Percentiles rank a stretch among this genome's conserved stretches.
Evolutionary conservation across 1,140 invertebrate genomes (phyloP).

Genomic region (Macrotrachela quadricornifera): DNA sequence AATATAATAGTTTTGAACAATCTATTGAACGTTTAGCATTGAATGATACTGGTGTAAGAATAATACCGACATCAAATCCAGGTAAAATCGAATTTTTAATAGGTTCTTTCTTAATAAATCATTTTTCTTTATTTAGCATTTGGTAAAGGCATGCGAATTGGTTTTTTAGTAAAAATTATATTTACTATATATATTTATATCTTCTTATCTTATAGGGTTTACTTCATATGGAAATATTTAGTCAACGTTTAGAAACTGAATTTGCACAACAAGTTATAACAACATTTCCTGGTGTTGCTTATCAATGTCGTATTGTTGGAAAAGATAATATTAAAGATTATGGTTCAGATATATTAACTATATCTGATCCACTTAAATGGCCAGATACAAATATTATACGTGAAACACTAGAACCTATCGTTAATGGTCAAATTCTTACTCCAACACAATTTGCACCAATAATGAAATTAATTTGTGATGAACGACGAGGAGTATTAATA

Average conservation of each 20-base stretch:
- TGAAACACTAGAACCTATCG: conserved; percentile 64
- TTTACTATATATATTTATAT: too few relatives aligned
- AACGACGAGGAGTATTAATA: conserved; percentile 52
- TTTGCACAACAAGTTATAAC: conserved; percentile 64
- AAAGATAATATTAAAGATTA: conserved; percentile 37
- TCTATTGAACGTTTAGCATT: conserved; percentile 70
- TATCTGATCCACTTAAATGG: conserved; percentile 37
- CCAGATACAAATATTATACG: conserved; percentile 45
- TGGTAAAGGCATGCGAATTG: conserved; percentile 68
- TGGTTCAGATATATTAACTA: conserved; percentile 42
- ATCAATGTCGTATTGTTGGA: conserved; percentile 38
- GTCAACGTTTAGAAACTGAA: conserved; percentile 75
- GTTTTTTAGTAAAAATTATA: conserved; percentile 3
- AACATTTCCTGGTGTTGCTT: conserved; percentile 79
- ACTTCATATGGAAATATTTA: conserved; percentile 85
- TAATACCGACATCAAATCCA: conserved; percentile 18
- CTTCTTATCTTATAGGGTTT: conserved; percentile 37
- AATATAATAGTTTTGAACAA: conserved; percentile 40
- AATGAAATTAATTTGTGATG: conserved; percentile 30
- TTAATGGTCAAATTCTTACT: conserved; percentile 66
- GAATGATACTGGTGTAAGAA: conserved; percentile 74
- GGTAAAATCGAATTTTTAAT: too few relatives aligned
- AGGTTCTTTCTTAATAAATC: too few relatives aligned
- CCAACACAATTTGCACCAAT: conserved; percentile 35
- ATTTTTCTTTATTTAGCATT: conserved; percentile 49